phyloP scores from a whole-genome alignment of 2,797 vertebrate genomes.

The Falco biarmicus region DNA sequence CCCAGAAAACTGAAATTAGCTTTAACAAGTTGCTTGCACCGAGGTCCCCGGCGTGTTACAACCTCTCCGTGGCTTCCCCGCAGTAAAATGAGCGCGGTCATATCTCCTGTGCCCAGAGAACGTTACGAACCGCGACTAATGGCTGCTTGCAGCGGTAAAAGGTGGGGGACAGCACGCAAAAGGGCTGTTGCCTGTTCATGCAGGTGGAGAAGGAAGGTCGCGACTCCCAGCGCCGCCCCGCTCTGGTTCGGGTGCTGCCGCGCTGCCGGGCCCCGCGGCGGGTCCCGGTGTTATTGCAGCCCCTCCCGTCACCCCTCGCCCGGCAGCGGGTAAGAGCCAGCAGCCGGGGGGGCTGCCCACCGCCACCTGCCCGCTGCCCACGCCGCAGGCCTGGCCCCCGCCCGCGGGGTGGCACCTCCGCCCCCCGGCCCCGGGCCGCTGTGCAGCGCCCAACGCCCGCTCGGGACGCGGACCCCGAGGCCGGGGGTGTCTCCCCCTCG shows the following conservation, averaged over 20 bases:
- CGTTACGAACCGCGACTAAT: not conserved
- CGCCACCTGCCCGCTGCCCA: accelerated
- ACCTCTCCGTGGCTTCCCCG: not conserved
- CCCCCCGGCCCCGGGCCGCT: not conserved
- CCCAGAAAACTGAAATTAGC: not conserved
- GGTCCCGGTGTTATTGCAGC: accelerated
- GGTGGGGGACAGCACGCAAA: not conserved
- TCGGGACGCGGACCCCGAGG: no score
- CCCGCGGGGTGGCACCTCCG: no score
- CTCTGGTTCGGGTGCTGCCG: accelerated
- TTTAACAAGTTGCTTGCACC: not conserved
- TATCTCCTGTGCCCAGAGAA: not conserved
- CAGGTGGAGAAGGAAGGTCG: not conserved
- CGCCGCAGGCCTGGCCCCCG: no score
- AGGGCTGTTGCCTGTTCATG: no score
- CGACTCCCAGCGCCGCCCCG: accelerated
- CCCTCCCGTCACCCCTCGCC: not conserved
- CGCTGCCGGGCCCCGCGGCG: not conserved
- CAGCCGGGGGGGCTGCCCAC: accelerated
- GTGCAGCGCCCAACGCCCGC: not conserved
- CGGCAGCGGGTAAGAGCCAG: accelerated
- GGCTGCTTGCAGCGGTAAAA: not conserved
- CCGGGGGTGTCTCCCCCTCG: no score
- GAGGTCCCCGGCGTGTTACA: accelerated
- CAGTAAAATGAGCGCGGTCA: accelerated